Evolutionary conservation across 2,888 invertebrate genomes (phyloP).

Genomic region (Fragum whitleyi): DNA sequence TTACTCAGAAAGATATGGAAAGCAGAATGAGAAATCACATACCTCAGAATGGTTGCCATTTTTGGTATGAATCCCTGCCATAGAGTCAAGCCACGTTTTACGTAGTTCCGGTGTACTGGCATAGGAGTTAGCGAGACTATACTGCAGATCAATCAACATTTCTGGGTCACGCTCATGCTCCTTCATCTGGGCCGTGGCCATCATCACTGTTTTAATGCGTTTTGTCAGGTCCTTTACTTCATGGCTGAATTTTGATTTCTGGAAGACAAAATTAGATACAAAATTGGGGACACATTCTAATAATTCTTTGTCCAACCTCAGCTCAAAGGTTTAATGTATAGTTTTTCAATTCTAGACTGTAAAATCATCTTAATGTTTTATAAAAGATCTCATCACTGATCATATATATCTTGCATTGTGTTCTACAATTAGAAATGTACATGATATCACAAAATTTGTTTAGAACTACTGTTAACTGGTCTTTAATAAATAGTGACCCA

Average conservation of each 20-base stretch:
- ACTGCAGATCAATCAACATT: constrained; percentile 95
- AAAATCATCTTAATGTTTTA: too few species aligned
- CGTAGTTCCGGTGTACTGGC: constrained; percentile 97
- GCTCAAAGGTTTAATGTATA: too few species aligned
- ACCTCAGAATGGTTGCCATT: constrained; percentile 96
- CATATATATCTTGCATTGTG: too few species aligned
- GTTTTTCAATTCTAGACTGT: neutral
- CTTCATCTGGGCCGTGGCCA: constrained; percentile 97
- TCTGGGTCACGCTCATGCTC: constrained; percentile 96
- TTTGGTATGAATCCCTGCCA: constrained; percentile 93
- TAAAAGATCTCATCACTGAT: too few species aligned
- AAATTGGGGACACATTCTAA: too few species aligned
- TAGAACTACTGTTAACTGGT: too few species aligned
- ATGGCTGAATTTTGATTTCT: constrained; percentile 90
- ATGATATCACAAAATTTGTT: too few species aligned
- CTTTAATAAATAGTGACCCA: too few species aligned
- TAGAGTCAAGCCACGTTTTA: constrained; percentile 97
- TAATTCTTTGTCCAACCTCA: too few species aligned
- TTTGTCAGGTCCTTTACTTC: constrained; percentile 97
- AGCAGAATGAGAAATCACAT: constrained; percentile 30
- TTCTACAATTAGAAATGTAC: too few species aligned
- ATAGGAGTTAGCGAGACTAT: constrained; percentile 94
- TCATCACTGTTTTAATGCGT: constrained; percentile 96
- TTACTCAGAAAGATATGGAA: too few species aligned
- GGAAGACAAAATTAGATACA: too few species aligned